Conservation (phyloP, 2,113 vertebrate species). For the Butorides virescens region DNA sequence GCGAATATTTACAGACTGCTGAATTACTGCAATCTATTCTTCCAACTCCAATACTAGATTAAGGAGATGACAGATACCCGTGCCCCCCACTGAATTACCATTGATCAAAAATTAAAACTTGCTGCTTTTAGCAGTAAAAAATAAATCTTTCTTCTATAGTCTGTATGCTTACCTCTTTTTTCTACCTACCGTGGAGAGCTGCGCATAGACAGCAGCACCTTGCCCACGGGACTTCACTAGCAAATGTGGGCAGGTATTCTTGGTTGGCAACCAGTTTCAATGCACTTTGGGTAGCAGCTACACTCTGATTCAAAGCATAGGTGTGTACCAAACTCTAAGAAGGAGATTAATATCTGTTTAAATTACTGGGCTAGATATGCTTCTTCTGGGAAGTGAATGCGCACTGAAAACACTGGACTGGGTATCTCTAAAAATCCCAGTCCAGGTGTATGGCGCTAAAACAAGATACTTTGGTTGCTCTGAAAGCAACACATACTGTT, state of each 20-base stretch:
- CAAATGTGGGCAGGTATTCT: neutral
- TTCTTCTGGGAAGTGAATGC: neutral
- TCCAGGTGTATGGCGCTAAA: neutral
- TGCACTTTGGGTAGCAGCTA: neutral
- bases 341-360: neutral
- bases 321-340: neutral
- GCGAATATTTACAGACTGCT: neutral
- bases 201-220: neutral
- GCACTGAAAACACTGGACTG: neutral
- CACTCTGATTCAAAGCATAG: neutral
- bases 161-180: neutral
- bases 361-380: neutral
- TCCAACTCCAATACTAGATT: neutral
- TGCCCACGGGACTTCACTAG: neutral
- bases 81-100: neutral
- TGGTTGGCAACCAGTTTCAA: neutral
- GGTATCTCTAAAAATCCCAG: neutral
- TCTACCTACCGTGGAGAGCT: neutral
- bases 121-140: neutral
- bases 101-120: neutral
- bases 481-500: neutral
- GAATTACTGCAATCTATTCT: neutral
- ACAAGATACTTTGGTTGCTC: neutral
- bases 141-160: neutral
- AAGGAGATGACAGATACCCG: neutral